Percentiles rank a stretch among this genome's conserved stretches.
These are phyloP conservation scores for Eulithis prunata DNA, from an alignment of 2,888 invertebrate genomes.

Conservation along the genomic window DNA sequence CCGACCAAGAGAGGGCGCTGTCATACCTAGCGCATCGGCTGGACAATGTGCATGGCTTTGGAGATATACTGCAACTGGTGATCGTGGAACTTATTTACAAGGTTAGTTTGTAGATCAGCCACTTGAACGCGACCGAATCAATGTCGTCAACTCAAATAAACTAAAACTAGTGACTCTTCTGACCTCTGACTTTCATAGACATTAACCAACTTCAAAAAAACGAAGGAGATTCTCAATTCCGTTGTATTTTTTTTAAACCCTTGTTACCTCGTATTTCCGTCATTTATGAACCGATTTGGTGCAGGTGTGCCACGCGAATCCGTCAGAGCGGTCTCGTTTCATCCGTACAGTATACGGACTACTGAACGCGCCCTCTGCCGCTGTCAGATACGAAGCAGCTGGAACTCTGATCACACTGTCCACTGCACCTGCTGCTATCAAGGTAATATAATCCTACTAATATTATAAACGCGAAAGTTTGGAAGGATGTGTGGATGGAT, in stretches of 20 bases:
- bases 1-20: constrained; percentile 97
- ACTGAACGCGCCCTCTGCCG: constrained; percentile 96
- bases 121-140: not conserved
- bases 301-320: constrained; percentile 97
- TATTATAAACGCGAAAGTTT: too few species aligned
- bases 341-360: constrained; percentile 99
- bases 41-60: constrained; percentile 97
- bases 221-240: too few species aligned
- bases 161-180: too few species aligned
- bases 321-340: constrained; percentile 97
- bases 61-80: constrained; percentile 98
- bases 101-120: constrained; percentile 71
- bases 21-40: constrained; percentile 96
- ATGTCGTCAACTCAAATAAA: too few species aligned
- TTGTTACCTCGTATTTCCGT: too few species aligned
- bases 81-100: constrained; percentile 99
- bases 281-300: not conserved
- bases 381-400: constrained; percentile 99
- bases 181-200: too few species aligned
- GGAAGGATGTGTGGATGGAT: too few species aligned
- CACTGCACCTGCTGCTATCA: constrained; percentile 98
- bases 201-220: too few species aligned
- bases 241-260: too few species aligned
- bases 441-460: constrained; percentile 71
- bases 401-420: constrained; percentile 98